A percentile compares a stretch with the other conserved stretches of the same genome.
phyloP scores from a whole-genome alignment of 2,113 vertebrate species.

The Dendropsophus ebraccatus region DNA sequence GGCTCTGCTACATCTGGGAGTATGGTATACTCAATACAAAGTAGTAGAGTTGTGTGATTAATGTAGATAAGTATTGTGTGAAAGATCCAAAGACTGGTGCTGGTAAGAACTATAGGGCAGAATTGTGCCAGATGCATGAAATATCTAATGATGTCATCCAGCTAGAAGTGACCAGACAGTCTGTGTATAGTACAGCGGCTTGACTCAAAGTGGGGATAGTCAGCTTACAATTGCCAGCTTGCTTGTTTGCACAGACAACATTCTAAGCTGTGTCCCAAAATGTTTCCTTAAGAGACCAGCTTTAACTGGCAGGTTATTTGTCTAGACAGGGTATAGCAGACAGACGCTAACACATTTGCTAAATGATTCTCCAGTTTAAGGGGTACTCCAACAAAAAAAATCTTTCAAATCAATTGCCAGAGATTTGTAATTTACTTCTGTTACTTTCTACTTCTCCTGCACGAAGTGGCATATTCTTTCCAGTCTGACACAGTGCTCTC shows the following conservation, averaged over 20 bases:
- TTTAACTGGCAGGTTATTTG: too few species aligned
- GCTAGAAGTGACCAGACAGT: background rate
- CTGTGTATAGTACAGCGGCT: background rate
- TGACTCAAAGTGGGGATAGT: background rate
- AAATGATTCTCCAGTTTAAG: too few species aligned
- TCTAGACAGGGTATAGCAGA: too few species aligned
- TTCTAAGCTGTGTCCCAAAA: background rate
- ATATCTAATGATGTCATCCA: background rate
- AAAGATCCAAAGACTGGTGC: background rate
- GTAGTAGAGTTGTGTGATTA: background rate
- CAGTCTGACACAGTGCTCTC: too few species aligned
- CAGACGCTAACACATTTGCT: too few species aligned
- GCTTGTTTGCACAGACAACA: background rate
- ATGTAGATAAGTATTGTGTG: too few species aligned
- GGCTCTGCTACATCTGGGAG: background rate
- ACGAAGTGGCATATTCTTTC: too few species aligned
- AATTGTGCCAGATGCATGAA: too few species aligned
- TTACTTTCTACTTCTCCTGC: too few species aligned
- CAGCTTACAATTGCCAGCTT: background rate
- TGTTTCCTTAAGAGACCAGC: background rate
- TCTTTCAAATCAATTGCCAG: too few species aligned
- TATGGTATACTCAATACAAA: background rate
- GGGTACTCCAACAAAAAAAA: too few species aligned
- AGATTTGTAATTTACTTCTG: too few species aligned
- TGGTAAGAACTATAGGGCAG: background rate